Evolutionary conservation across 2,888 invertebrate genomes (phyloP).

Genomic region (Cotesia congregata): DNA sequence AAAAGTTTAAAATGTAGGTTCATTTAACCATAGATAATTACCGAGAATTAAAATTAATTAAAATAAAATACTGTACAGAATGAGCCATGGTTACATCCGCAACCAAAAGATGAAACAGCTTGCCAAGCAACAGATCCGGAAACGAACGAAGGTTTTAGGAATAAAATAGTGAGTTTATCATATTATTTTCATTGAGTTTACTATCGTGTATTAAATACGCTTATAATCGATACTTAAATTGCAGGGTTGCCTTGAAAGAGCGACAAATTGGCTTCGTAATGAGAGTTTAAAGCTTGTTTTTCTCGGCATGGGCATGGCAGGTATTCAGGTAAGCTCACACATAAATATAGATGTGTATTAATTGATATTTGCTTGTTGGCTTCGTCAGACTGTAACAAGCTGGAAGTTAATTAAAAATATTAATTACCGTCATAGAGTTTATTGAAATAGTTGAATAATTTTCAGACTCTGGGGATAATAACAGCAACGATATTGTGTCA

Average conservation of each 20-base stretch:
- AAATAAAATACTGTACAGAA: conserved; percentile 56
- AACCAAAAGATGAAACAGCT: conserved; percentile 61
- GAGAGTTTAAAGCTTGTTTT: conserved; percentile 70
- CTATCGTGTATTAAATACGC: not conserved
- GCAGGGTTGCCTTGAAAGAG: conserved; percentile 71
- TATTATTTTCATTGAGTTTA: conserved; percentile 10
- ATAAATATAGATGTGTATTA: too few relatives aligned
- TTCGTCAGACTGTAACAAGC: not conserved
- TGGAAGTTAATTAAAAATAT: not conserved
- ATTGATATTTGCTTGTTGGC: not conserved
- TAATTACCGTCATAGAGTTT: not conserved
- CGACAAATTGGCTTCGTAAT: conserved; percentile 69
- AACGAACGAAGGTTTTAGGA: conserved; percentile 62
- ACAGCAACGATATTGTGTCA: conserved; percentile 9
- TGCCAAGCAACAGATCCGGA: conserved; percentile 59
- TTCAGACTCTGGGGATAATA: conserved; percentile 16
- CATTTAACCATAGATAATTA: not conserved
- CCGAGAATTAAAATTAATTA: not conserved
- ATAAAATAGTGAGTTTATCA: conserved; percentile 60
- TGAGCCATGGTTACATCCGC: conserved; percentile 65
- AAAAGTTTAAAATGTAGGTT: not conserved
- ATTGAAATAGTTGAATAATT: conserved; percentile 2
- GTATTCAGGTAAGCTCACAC: conserved; percentile 59
- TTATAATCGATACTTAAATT: conserved; percentile 28
- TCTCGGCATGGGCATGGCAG: conserved; percentile 66